A percentile compares a stretch with the other conserved stretches of the same genome.
Conservation (phyloP, 2,888 invertebrate species). For the Venusia cambrica region DNA sequence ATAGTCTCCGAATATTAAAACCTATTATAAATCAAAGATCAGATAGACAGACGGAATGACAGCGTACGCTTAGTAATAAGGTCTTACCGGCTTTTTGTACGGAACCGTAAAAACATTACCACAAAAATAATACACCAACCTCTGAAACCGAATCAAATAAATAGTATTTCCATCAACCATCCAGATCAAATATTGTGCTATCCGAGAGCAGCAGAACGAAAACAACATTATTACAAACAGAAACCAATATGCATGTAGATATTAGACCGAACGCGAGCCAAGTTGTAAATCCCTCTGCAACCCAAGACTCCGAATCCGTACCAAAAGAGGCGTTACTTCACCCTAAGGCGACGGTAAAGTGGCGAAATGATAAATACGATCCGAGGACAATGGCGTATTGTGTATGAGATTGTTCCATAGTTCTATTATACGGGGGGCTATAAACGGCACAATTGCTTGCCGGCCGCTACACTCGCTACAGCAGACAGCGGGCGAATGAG, state of each 20-base stretch:
- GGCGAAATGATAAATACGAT: conserved; percentile 53
- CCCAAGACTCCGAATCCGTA: conserved; percentile 37
- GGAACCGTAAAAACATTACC: too few relatives aligned
- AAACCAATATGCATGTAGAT: conserved; percentile 27
- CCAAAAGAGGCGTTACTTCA: conserved; percentile 43
- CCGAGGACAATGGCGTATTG: conserved; percentile 43
- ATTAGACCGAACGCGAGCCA: conserved; percentile 35
- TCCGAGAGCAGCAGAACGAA: conserved; percentile 12
- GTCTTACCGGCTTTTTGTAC: too few relatives aligned
- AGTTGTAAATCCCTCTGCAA: conserved; percentile 42
- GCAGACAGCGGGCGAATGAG: conserved; percentile 21
- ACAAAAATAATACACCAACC: too few relatives aligned
- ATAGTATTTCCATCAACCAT: conserved; percentile 7
- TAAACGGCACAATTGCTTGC: conserved; percentile 48
- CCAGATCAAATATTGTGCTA: conserved; percentile 1
- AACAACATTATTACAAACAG: conserved; percentile 28
- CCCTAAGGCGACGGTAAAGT: conserved; percentile 52
- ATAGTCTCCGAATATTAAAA: too few relatives aligned
- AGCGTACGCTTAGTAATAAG: too few relatives aligned
- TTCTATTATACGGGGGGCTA: conserved; percentile 45
- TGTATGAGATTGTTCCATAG: conserved; percentile 44
- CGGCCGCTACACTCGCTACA: conserved; percentile 26
- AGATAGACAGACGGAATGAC: too few relatives aligned
- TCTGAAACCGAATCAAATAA: conserved; percentile 1
- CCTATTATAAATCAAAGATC: too few relatives aligned